phyloP scores from a whole-genome alignment of 2,113 vertebrate genomes.

The Actenoides lindsayi region DNA sequence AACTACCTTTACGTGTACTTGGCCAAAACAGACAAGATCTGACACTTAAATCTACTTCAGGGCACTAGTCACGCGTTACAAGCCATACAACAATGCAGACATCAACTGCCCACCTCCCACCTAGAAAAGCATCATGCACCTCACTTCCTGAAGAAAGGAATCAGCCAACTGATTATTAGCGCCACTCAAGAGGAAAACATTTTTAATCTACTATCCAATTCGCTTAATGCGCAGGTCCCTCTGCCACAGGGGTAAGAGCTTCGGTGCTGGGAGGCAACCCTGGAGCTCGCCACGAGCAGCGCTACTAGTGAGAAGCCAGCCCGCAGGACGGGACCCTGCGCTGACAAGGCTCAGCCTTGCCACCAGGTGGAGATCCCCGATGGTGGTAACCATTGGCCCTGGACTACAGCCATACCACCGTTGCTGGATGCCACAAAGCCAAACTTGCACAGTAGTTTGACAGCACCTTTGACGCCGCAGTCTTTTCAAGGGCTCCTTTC shows the following conservation, averaged over 20 bases:
- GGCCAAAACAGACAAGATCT: neutral
- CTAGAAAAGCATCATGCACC: neutral
- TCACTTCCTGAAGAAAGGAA: neutral
- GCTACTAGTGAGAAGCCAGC: accelerated
- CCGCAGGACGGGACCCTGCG: too few relatives aligned
- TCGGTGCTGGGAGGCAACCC: neutral
- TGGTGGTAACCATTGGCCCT: neutral
- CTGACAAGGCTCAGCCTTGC: neutral
- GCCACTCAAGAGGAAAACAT: neutral
- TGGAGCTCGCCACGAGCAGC: neutral
- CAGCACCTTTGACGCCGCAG: neutral
- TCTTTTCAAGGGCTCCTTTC: neutral
- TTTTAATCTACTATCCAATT: neutral
- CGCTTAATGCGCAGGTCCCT: too few relatives aligned
- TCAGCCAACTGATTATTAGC: neutral
- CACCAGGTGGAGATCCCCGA: slow-evolving; percentile 35
- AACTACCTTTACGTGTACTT: neutral
- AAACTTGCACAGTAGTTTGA: slow-evolving; percentile 19
- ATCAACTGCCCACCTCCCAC: neutral
- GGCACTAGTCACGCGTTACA: neutral
- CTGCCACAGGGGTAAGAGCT: neutral
- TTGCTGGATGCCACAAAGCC: neutral
- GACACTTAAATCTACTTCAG: neutral
- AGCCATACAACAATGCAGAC: accelerated
- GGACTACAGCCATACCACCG: neutral